Conservation (phyloP, 2,797 vertebrate genomes). For the Tadarida brasiliensis region DNA sequence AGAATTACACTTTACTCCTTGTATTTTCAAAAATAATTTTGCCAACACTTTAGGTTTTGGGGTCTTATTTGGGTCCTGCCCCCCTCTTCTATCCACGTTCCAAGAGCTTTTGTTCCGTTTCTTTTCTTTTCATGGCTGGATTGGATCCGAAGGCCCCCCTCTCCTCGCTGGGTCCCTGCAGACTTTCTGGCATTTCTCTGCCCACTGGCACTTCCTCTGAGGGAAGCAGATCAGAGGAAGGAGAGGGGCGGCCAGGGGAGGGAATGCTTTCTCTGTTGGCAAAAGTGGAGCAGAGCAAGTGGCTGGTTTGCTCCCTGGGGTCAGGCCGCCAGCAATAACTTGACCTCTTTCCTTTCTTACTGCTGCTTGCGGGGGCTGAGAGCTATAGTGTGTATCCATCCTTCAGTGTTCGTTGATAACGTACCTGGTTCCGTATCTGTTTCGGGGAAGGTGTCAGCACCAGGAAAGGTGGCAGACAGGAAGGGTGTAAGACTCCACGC, state of each 20-base stretch:
- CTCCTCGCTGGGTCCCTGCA: not conserved
- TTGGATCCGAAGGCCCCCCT: not conserved
- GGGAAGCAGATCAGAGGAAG: not conserved
- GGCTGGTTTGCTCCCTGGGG: not conserved
- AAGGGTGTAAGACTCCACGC: not conserved
- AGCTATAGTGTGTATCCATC: not conserved
- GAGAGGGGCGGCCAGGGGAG: not conserved
- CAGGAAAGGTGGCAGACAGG: not conserved
- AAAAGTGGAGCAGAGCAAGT: not conserved
- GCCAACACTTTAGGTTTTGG: not conserved
- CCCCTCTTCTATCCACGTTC: not conserved
- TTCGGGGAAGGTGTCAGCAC: not conserved
- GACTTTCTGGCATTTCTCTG: conserved; percentile 1
- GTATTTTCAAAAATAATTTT: not conserved
- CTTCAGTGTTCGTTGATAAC: not conserved
- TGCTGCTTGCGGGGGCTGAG: not conserved
- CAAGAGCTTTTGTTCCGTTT: not conserved
- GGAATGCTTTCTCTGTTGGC: not conserved
- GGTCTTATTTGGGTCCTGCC: not conserved
- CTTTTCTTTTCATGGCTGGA: not conserved
- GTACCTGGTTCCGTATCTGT: not conserved
- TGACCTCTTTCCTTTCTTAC: not conserved
- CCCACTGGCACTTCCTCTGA: not conserved
- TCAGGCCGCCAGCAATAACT: not conserved
- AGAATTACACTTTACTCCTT: not conserved